Evolutionary conservation across 2,797 vertebrate species (phyloP).

Genomic region (Pyrocephalus nanus): DNA sequence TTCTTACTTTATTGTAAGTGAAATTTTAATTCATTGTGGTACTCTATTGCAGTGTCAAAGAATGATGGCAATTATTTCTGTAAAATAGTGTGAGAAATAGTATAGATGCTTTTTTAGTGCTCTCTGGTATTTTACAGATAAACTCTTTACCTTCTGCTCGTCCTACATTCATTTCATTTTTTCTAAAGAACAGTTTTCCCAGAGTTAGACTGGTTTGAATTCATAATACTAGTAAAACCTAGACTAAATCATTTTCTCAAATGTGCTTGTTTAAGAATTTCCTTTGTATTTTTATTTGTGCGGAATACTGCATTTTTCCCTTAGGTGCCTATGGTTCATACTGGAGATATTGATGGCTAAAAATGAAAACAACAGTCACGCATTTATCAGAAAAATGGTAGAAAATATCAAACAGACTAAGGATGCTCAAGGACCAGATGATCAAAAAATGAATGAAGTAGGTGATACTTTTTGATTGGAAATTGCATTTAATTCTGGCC

Average conservation of each 20-base stretch:
- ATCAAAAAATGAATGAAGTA: constrained; percentile 97
- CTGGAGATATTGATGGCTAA: constrained; percentile 98
- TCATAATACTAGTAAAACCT: not conserved
- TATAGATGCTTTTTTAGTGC: not conserved
- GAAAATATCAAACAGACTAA: constrained; percentile 99
- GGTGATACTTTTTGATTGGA: not conserved
- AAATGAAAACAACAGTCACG: constrained; percentile 99
- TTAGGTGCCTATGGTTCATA: constrained; percentile 96
- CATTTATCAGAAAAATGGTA: constrained; percentile 98
- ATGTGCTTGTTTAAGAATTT: not conserved
- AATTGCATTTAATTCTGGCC: not conserved
- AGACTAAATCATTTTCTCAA: not conserved
- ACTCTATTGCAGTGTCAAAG: not conserved
- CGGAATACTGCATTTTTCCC: not conserved
- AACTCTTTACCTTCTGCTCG: not conserved
- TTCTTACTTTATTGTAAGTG: not conserved
- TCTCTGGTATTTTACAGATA: not conserved
- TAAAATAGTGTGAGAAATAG: not conserved
- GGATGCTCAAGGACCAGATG: constrained; percentile 90
- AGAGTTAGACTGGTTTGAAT: not conserved
- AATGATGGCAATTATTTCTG: not conserved
- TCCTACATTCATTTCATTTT: not conserved
- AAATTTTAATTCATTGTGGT: not conserved
- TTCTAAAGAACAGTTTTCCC: not conserved
- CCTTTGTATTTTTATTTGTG: not conserved